phyloP scores from a whole-genome alignment of 2,888 invertebrate species.

The Camponotus fellah region DNA sequence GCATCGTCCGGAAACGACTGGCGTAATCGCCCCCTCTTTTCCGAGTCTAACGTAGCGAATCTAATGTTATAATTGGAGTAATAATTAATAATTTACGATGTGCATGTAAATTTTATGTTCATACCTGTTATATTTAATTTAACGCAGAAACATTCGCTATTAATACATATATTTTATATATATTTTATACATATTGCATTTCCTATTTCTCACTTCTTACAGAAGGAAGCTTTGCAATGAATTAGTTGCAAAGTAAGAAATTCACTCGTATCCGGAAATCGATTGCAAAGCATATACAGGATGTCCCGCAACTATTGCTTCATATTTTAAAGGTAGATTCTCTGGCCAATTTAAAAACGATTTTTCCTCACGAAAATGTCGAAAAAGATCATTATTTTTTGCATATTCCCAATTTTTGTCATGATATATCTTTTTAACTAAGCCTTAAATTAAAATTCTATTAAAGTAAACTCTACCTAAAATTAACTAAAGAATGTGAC shows the following conservation, averaged over 20 bases:
- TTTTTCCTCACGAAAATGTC: too few species aligned
- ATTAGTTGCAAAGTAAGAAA: neutral
- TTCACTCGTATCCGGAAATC: neutral
- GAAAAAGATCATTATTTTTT: too few species aligned
- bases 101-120: neutral
- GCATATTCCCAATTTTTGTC: too few species aligned
- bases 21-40: constrained; percentile 13
- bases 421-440: too few species aligned
- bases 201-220: neutral
- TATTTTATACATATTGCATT: too few species aligned
- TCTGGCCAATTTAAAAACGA: too few species aligned
- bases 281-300: neutral
- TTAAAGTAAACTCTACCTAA: too few species aligned
- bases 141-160: neutral
- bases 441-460: too few species aligned
- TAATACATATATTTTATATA: neutral
- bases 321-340: too few species aligned
- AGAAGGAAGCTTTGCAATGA: neutral
- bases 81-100: constrained; percentile 1
- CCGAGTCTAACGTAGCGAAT: constrained; percentile 16
- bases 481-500: too few species aligned
- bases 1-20: constrained; percentile 70
- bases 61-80: neutral
- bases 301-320: too few species aligned
- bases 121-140: constrained; percentile 2